These are phyloP conservation scores for Eciton burchellii DNA, from an alignment of 1,140 invertebrate genomes.

Conservation along the genomic window DNA sequence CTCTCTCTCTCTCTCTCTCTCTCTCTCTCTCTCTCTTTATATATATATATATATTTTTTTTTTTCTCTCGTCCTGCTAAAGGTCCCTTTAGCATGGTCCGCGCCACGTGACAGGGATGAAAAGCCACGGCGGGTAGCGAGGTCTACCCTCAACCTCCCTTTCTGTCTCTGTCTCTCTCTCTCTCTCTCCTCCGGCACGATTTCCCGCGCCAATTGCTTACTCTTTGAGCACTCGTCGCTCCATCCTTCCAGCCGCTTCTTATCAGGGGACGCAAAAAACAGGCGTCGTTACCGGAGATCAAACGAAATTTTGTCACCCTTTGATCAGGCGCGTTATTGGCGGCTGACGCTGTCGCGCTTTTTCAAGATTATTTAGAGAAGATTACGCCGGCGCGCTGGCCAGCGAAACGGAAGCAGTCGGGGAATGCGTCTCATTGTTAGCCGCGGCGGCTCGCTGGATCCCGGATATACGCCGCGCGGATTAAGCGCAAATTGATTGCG, in stretches of 20 bases:
- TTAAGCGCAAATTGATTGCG: conserved; percentile 47
- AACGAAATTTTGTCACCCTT: conserved; percentile 50
- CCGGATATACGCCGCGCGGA: conserved; percentile 16
- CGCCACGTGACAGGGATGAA: conserved; percentile 29
- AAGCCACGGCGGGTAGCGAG: background rate
- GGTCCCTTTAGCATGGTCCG: conserved; percentile 2
- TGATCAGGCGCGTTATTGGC: conserved; percentile 17
- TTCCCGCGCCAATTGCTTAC: conserved; percentile 17
- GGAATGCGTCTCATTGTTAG: background rate
- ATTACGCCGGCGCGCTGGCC: background rate
- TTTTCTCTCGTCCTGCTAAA: background rate
- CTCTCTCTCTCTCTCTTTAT: too few relatives aligned
- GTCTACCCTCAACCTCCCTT: background rate
- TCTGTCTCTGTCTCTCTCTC: background rate
- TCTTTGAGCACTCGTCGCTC: conserved; percentile 25
- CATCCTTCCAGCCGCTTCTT: conserved; percentile 9
- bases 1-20: too few relatives aligned
- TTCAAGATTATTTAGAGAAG: too few relatives aligned
- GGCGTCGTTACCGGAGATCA: conserved; percentile 38
- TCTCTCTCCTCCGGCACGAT: background rate
- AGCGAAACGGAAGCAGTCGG: background rate
- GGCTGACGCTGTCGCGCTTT: background rate
- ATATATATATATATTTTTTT: too few relatives aligned
- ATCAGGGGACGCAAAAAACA: background rate
- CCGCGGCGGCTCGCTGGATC: background rate